Evolutionary conservation across 2,888 invertebrate species (phyloP), one percentile per base, ranked within the genome.

Genomic region (Hydrotaea cyrtoneurina): DNA sequence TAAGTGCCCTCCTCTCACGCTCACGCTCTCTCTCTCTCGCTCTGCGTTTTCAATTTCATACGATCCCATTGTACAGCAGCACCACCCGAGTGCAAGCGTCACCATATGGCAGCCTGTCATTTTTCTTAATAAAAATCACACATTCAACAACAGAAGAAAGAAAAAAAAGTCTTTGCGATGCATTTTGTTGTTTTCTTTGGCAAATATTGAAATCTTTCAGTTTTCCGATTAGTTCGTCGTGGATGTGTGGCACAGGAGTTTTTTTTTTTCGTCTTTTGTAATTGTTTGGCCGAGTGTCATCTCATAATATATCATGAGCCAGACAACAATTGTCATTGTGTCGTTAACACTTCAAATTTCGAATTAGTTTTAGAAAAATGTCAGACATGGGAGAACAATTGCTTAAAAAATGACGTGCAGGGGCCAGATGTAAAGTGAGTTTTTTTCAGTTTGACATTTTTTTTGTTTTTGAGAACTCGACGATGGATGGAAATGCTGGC

Each of bases 281-380:
- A 50, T 50, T 13, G 10, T 26, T 21, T 21, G 21, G 15, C 23
- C 5, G 10, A 21, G 55, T 55, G 55, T 21, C 55, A 55, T 4
- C n/a, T 39, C 7, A 39, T 53, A 53, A 53, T 53, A 53, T 53
- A 17, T 53, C 53, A 17, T n/a, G 4, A 53, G 17, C 53, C n/a
- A n/a, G 55, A n/a, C 57, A 43, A 26, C 43, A 36, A 76, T 79
- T 77, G 76, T 80, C 80, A 80, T 73, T 53, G 15, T 83, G 80
- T 80, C 83, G 80, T 79, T 79, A 79, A 62, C 83, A 77, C 77
- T 80, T 80, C n/a, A 83, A 77, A 62, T 21, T 39, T 31, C n/a
- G 50, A 77, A 77, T 74, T 74, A 74, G 74, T 80, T 74, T 80
- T 66, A 66, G n/a, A 23, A 3, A 76, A n/a, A 19, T 59, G 26